A percentile compares a stretch with the other conserved stretches of the same genome.
phyloP scores from a whole-genome alignment of 2,888 invertebrate species.

The Dioctria linearis region DNA sequence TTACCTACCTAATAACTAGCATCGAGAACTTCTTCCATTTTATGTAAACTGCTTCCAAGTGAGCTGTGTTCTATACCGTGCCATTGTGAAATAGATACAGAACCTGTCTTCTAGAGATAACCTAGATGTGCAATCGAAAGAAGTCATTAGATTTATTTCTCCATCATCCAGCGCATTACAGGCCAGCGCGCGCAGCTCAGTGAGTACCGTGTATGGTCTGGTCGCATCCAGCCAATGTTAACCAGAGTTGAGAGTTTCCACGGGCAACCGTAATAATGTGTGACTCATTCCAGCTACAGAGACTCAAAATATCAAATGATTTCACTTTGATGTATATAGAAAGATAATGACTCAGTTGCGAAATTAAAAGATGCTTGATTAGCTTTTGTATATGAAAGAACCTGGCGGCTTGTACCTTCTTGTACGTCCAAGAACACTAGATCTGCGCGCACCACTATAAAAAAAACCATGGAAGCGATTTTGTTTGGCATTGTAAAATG shows the following conservation, averaged over 20 bases:
- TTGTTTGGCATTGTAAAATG: neutral
- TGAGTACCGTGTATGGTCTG: conserved; percentile 15
- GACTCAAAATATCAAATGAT: conserved; percentile 27
- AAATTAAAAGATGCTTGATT: conserved; percentile 3
- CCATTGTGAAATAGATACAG: conserved; percentile 40
- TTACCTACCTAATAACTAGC: neutral
- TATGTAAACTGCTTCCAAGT: no score
- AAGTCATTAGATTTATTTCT: conserved; percentile 40
- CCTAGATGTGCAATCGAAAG: conserved; percentile 44
- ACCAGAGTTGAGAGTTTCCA: neutral
- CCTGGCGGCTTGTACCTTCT: neutral
- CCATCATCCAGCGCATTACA: neutral
- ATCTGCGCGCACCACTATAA: neutral
- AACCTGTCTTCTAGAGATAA: conserved; percentile 36
- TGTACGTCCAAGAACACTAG: neutral
- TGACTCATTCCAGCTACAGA: conserved; percentile 17
- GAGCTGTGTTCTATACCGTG: neutral
- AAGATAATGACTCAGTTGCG: conserved; percentile 12
- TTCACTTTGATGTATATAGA: neutral
- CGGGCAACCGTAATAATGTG: conserved; percentile 1
- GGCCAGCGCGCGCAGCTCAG: neutral
- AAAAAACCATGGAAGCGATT: neutral
- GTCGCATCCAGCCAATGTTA: conserved; percentile 1
- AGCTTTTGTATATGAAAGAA: neutral
- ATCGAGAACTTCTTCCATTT: neutral